Conservation (phyloP, 2,888 invertebrate genomes). For the Laothoe populi region DNA sequence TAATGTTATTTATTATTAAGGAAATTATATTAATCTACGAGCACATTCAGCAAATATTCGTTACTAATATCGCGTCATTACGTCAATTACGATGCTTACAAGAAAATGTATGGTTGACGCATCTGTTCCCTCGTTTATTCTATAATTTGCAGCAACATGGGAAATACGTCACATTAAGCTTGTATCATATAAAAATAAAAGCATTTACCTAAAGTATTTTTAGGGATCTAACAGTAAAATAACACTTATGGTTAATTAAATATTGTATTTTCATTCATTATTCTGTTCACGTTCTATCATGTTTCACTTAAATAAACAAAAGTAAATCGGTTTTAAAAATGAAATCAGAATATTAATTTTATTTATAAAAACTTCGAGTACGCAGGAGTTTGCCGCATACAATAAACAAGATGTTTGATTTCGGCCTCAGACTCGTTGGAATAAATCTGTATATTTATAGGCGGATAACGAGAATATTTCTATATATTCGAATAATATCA, state of each 20-base stretch:
- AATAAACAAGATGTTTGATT: not conserved
- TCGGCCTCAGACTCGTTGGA: slow-evolving; percentile 13
- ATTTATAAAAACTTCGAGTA: not conserved
- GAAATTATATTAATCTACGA: slow-evolving; percentile 21
- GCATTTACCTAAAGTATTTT: not conserved
- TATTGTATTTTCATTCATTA: too few relatives aligned
- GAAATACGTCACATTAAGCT: slow-evolving; percentile 59
- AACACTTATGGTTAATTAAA: too few relatives aligned
- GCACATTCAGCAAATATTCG: slow-evolving; percentile 21
- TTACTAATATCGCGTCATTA: slow-evolving; percentile 35
- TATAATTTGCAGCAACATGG: slow-evolving; percentile 62
- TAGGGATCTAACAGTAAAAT: too few relatives aligned
- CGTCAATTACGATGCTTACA: slow-evolving; percentile 19
- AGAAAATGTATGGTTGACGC: slow-evolving; percentile 50
- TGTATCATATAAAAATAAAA: not conserved
- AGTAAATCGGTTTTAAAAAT: too few relatives aligned
- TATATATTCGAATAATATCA: slow-evolving; percentile 18
- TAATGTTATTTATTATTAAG: slow-evolving; percentile 13
- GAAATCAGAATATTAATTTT: too few relatives aligned
- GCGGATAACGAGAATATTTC: slow-evolving; percentile 17
- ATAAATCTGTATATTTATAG: slow-evolving; percentile 28
- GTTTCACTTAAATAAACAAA: too few relatives aligned
- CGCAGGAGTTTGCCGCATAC: not conserved
- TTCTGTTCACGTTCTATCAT: too few relatives aligned
- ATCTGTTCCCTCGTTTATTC: slow-evolving; percentile 68